Evolutionary conservation across 2,113 vertebrate genomes (phyloP).

Genomic region (Amphiprion ocellaris): DNA sequence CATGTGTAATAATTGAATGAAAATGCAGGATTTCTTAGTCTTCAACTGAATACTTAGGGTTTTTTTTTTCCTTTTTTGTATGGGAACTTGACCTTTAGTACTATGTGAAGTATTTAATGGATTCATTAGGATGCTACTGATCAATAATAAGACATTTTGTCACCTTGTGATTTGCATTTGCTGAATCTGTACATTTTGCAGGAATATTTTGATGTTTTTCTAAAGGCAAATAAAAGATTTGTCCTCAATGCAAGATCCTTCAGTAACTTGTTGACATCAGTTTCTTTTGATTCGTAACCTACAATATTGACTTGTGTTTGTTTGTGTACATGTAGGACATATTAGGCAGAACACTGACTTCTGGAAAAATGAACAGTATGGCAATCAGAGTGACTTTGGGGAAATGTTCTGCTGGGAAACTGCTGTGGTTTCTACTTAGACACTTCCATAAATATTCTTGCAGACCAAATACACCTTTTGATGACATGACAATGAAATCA

Average conservation of each 20-base stretch:
- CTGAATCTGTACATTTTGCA: conserved; percentile 15
- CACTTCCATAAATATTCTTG: no score
- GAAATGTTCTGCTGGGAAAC: no score
- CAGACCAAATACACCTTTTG: no score
- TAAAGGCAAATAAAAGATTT: conserved; percentile 55
- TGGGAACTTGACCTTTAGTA: conserved; percentile 9
- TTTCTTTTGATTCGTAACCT: not conserved
- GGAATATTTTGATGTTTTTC: conserved; percentile 36
- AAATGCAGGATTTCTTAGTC: conserved; percentile 14
- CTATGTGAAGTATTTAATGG: conserved; percentile 22
- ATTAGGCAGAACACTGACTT: no score
- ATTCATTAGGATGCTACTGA: conserved; percentile 5
- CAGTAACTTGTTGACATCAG: not conserved
- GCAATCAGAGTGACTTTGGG: no score
- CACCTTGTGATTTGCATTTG: conserved; percentile 18
- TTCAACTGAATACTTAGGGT: not conserved
- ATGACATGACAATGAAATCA: no score
- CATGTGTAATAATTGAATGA: conserved; percentile 1
- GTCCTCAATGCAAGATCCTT: not conserved
- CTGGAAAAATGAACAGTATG: no score
- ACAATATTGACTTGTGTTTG: not conserved
- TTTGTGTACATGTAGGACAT: not conserved
- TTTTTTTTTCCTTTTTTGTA: conserved; percentile 4
- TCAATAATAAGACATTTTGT: conserved; percentile 1
- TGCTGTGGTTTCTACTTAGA: no score